Evolutionary conservation across 2,888 invertebrate genomes (phyloP), one percentile per base, ranked within the genome.

Genomic region (Apamea crenata): DNA sequence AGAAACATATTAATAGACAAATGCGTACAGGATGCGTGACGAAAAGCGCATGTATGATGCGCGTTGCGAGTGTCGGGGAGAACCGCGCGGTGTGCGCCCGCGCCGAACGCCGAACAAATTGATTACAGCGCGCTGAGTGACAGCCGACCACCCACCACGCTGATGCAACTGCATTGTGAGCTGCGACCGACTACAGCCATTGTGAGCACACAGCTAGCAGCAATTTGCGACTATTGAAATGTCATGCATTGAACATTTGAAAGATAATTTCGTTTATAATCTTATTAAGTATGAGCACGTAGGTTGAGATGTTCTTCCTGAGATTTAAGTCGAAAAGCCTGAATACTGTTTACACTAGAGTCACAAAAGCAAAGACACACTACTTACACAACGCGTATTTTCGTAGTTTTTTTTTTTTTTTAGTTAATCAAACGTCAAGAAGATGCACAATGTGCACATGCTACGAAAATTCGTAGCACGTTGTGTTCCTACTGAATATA

Each of bases 81-180:
- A 84, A 91, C 90, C 73, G 88, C 90, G 91, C 71, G 89, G 92
- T 91, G 92, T 91, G 91, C 89, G 91, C 91, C 87, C 89, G 89
- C 91, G 90, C 87, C 92, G 95, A 95, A 94, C 95, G 94, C 95
- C 96, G 95, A 95, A 96, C 95, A 96, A 96, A 96, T 96, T 96
- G 96, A 96, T 96, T 96, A 95, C 94, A 90, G 90, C 91, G 91
- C 93, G 93, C 94, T 94, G 95, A 95, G 94, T 93, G 95, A 93
- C 95, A 93, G 91, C 86, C 86, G 95, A 90, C 96, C 96, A 96
- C 97, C 96, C 97, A 96, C 94, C 93, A 90, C 81, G 95, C 81
- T 92, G 91, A 92, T 91, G 92, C 91, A 93, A 94, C 92, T 88
- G 89, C 90, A 85, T 88, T 89, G 85, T 89, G 71, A 88, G 90